Evolutionary conservation across 1,140 invertebrate genomes (phyloP).

Genomic region (Brachionus angularis): DNA sequence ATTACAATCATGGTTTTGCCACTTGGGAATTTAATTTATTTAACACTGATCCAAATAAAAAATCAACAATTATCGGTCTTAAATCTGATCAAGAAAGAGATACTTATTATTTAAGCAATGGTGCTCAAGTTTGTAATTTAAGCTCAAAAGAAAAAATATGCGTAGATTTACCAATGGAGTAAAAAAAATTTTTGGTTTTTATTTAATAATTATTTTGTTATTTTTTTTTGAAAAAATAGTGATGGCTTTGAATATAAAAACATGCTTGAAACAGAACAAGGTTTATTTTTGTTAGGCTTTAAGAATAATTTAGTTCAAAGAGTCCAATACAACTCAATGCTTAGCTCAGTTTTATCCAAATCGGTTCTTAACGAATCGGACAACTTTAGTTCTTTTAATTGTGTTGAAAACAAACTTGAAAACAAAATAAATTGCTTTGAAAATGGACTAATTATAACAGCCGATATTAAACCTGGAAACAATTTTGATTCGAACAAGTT

Average conservation of each 20-base stretch:
- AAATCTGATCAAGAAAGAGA: neutral
- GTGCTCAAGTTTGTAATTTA: neutral
- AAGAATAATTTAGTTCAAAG: slow-evolving; percentile 2
- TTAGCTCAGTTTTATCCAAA: slow-evolving; percentile 3
- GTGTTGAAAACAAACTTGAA: too few relatives aligned
- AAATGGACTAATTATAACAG: too few relatives aligned
- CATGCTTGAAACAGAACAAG: neutral
- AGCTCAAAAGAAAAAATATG: slow-evolving; percentile 4
- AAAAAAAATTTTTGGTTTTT: slow-evolving; percentile 5
- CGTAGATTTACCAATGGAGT: slow-evolving; percentile 17
- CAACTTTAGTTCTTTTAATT: too few relatives aligned
- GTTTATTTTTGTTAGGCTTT: neutral
- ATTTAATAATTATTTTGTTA: neutral
- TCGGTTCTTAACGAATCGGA: neutral
- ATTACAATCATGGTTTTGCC: slow-evolving; percentile 30
- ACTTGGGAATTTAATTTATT: slow-evolving; percentile 25
- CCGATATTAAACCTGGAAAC: too few relatives aligned
- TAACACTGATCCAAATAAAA: neutral
- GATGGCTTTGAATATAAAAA: neutral
- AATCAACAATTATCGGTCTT: neutral
- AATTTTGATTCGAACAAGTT: too few relatives aligned
- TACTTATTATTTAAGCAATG: slow-evolving; percentile 3
- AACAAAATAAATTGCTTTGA: too few relatives aligned
- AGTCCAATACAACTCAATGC: slow-evolving; percentile 11
- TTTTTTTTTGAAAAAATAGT: neutral